Evolutionary conservation across 2,797 vertebrate species (phyloP).

Genomic region (Phrynocephalus guinanensis): DNA sequence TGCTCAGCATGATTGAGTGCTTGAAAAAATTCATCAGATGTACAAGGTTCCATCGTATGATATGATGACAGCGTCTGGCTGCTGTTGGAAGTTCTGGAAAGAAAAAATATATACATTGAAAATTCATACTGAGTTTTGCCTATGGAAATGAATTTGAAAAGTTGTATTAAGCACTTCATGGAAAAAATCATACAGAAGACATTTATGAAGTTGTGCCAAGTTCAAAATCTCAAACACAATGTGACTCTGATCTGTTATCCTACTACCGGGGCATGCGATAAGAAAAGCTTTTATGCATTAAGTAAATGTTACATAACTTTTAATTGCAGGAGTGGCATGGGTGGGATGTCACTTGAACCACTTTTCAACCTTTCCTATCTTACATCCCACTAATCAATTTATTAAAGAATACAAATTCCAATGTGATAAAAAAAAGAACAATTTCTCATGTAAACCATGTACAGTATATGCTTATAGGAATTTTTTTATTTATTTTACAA

Average conservation of each 20-base stretch:
- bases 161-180: not conserved
- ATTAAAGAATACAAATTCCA: no score
- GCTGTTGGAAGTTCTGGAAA: slow-evolving; percentile 90
- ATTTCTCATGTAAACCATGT: no score
- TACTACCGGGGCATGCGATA: not conserved
- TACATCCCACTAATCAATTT: no score
- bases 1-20: slow-evolving; percentile 93
- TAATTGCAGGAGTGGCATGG: no score
- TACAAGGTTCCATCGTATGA: slow-evolving; percentile 93
- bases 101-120: slow-evolving; percentile 39
- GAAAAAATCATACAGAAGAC: not conserved
- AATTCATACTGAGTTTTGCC: slow-evolving; percentile 28
- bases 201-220: not conserved
- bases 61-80: slow-evolving; percentile 90
- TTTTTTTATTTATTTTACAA: no score
- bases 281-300: not conserved
- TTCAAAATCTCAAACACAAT: not conserved
- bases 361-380: no score
- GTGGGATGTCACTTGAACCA: no score
- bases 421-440: no score
- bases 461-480: no score
- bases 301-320: no score
- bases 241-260: not conserved
- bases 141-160: not conserved
- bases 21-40: slow-evolving; percentile 94